Conservation (phyloP, 2,888 invertebrate genomes). For the Oligia latruncula region DNA sequence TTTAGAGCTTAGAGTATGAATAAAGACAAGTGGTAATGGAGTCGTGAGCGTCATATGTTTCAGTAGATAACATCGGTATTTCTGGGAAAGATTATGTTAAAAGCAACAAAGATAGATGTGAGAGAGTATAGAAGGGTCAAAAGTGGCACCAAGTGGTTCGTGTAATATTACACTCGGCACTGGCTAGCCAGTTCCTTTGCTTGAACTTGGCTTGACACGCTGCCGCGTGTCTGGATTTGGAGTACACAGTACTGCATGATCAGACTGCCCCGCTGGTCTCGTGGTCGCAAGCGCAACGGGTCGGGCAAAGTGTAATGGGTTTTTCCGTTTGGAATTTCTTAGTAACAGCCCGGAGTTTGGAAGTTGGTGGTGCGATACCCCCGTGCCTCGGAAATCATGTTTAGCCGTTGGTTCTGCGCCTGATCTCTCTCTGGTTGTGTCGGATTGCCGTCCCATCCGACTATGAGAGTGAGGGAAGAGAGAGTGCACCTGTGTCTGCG, state of each 20-base stretch:
- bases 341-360: not conserved
- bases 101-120: not conserved
- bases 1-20: constrained; percentile 42
- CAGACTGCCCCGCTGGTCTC: not conserved
- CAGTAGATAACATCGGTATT: constrained; percentile 9
- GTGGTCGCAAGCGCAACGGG: too few species aligned
- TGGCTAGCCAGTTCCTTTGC: too few species aligned
- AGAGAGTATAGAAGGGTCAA: too few species aligned
- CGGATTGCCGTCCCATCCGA: not conserved
- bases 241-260: not conserved
- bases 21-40: constrained; percentile 34
- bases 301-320: not conserved
- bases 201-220: too few species aligned
- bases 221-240: too few species aligned
- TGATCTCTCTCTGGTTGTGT: too few species aligned
- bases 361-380: not conserved
- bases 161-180: too few species aligned
- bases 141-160: too few species aligned
- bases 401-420: too few species aligned
- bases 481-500: not conserved
- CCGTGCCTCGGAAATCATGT: too few species aligned
- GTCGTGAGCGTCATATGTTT: not conserved
- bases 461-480: not conserved
- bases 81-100: not conserved
- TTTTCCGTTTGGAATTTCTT: not conserved